A percentile compares a stretch with the other conserved stretches of the same genome.
Conservation (phyloP, 1,140 invertebrate genomes). For the Dryas iulia region DNA sequence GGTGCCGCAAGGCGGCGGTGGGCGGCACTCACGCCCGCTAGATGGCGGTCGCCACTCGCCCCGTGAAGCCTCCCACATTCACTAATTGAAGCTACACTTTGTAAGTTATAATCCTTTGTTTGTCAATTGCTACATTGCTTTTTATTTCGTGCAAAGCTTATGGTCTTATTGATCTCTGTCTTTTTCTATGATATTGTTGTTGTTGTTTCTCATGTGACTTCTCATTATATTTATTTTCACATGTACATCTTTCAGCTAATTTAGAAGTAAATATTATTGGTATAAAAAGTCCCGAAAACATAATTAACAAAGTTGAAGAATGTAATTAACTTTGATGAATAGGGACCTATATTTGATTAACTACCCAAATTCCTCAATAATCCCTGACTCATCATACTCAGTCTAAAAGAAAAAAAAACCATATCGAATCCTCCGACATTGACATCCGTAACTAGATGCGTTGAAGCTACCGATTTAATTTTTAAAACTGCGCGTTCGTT, state of each 20-base stretch:
- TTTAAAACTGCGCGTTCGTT: conserved; percentile 61
- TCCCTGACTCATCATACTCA: conserved; percentile 29
- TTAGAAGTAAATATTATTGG: neutral
- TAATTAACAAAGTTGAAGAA: neutral
- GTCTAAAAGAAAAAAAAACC: conserved; percentile 31
- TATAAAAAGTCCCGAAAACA: neutral
- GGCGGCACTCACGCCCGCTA: conserved; percentile 72
- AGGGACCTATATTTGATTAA: conserved; percentile 20
- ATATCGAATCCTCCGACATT: conserved; percentile 54
- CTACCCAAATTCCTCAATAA: conserved; percentile 14
- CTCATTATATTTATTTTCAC: neutral
- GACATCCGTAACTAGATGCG: conserved; percentile 65
- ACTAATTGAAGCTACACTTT: conserved; percentile 73
- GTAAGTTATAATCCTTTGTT: conserved; percentile 74
- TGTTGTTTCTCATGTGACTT: neutral
- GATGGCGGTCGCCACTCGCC: conserved; percentile 69
- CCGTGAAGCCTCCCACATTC: conserved; percentile 74
- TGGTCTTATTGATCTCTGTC: conserved; percentile 5
- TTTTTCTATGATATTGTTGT: neutral
- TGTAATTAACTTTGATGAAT: conserved; percentile 16
- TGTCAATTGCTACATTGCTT: conserved; percentile 50
- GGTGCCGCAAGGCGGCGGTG: conserved; percentile 51
- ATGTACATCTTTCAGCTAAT: neutral
- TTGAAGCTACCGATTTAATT: conserved; percentile 55
- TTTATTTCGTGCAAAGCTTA: conserved; percentile 9